These are phyloP conservation scores for Nasonia longicornis DNA, from an alignment of 1,140 invertebrate genomes.

Conservation along the genomic window DNA sequence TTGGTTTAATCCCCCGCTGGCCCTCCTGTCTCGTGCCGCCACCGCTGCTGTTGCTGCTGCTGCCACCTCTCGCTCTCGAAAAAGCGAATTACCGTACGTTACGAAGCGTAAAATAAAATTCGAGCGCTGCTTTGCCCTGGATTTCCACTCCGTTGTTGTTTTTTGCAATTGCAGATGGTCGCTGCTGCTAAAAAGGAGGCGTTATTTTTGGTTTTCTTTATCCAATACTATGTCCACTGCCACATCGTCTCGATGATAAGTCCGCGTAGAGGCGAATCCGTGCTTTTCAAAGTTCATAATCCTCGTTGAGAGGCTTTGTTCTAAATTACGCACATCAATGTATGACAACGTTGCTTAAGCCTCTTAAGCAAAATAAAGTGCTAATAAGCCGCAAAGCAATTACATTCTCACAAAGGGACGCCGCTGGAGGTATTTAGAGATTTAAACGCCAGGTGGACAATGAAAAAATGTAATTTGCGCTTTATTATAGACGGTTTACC, in stretches of 20 bases:
- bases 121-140: not conserved
- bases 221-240: too few relatives aligned
- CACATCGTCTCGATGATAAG: too few relatives aligned
- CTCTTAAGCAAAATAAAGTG: not conserved
- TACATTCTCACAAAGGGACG: not conserved
- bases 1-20: conserved; percentile 29
- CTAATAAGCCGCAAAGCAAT: not conserved
- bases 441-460: not conserved
- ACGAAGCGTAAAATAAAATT: conserved; percentile 20
- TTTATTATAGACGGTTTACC: not conserved
- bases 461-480: not conserved
- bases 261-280: too few relatives aligned
- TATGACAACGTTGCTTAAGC: too few relatives aligned
- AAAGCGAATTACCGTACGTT: conserved; percentile 1
- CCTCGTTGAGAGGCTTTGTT: too few relatives aligned
- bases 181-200: too few relatives aligned
- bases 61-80: not conserved
- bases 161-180: not conserved
- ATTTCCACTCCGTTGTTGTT: not conserved
- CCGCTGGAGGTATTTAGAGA: too few relatives aligned
- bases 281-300: too few relatives aligned
- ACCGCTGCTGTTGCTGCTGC: not conserved
- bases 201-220: too few relatives aligned
- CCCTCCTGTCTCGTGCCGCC: not conserved
- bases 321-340: too few relatives aligned